Percentiles rank a stretch among this genome's conserved stretches.
phyloP scores from a whole-genome alignment of 2,888 invertebrate species.

The Heliconius sara region DNA sequence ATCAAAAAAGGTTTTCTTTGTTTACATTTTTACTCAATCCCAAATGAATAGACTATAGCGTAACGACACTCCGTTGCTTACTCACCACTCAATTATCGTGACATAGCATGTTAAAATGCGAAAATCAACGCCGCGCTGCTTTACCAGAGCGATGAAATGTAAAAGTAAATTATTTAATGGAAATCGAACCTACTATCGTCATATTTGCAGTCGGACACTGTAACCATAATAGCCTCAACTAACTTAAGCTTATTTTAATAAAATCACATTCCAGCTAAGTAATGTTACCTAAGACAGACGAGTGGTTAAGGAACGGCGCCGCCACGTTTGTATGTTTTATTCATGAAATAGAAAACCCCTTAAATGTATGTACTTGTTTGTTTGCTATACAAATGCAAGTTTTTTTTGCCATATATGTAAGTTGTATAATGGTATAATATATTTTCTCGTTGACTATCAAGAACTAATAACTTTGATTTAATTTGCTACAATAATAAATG shows the following conservation, averaged over 20 bases:
- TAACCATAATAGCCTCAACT: neutral
- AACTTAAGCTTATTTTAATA: neutral
- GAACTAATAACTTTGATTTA: no score
- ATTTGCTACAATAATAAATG: no score
- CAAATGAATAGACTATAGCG: neutral
- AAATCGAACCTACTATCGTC: no score
- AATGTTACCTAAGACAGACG: neutral
- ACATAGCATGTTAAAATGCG: no score
- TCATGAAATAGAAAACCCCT: conserved; percentile 9
- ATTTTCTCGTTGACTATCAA: no score
- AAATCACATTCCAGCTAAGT: conserved; percentile 10
- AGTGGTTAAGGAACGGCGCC: conserved; percentile 28
- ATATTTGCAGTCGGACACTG: no score
- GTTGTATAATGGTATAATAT: no score
- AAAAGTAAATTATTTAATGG: no score
- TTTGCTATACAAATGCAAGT: neutral
- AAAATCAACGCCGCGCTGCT: no score
- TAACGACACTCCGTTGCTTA: neutral
- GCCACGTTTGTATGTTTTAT: conserved; percentile 19
- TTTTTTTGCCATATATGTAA: neutral
- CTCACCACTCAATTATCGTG: neutral
- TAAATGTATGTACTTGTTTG: conserved; percentile 1
- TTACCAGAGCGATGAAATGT: no score
- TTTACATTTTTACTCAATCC: no score
- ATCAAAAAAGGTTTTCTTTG: no score